Evolutionary conservation across 1,140 invertebrate species (phyloP).

Genomic region (Zaprionus tsacasi): DNA sequence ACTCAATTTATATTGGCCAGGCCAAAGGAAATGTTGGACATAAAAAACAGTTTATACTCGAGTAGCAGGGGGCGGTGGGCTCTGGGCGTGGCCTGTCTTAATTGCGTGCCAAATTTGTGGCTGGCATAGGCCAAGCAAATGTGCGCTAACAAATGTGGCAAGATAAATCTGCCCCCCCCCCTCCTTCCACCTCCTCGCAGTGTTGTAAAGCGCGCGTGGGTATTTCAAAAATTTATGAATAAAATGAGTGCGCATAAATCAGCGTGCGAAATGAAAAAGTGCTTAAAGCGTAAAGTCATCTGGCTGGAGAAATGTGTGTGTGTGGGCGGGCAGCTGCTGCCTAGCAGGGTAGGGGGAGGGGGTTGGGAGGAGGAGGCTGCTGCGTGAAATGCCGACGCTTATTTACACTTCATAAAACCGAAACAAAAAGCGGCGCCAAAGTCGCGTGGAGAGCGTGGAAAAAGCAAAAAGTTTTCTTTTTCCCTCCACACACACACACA

Average conservation of each 20-base stretch:
- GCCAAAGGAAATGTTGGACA: conserved; percentile 11
- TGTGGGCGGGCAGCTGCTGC: not conserved
- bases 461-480: conserved; percentile 11
- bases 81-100: conserved; percentile 30
- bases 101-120: conserved; percentile 78
- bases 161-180: conserved; percentile 64
- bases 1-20: conserved; percentile 24
- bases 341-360: not conserved
- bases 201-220: conserved; percentile 47
- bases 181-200: not conserved
- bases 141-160: conserved; percentile 71
- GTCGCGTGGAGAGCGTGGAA: conserved; percentile 19
- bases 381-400: conserved; percentile 71
- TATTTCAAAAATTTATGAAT: conserved; percentile 78
- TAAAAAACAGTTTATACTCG: conserved; percentile 29
- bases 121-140: conserved; percentile 60
- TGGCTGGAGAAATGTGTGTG: conserved; percentile 28
- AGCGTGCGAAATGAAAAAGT: conserved; percentile 64
- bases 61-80: conserved; percentile 32
- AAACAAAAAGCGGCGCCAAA: conserved; percentile 41
- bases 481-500: conserved; percentile 21
- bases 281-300: conserved; percentile 38
- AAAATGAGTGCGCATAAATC: conserved; percentile 79
- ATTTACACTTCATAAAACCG: conserved; percentile 79
- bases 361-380: not conserved